Evolutionary conservation across 1,140 invertebrate genomes (phyloP), one percentile per base, ranked within the genome.

Genomic region (Drosophila nigrodunni): DNA sequence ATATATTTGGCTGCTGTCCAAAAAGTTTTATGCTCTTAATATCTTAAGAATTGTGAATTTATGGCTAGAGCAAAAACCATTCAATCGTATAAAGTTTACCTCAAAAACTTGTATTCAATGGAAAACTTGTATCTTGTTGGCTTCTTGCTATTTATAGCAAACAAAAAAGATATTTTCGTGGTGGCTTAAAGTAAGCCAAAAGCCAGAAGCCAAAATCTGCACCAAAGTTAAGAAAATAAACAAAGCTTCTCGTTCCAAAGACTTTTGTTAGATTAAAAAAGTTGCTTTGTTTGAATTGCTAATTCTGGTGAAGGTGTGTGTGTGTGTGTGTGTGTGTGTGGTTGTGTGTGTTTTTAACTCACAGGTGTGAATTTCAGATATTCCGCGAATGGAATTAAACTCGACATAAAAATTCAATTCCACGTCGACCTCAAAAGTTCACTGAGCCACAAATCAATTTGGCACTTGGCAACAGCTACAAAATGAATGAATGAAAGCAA

Each of bases 401-500:
- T 6, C 57, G 25, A 62, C 65, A 77, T 61, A 44, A 74, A 64
- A 88, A 69, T 77, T 80, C 76, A 72, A 86, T 86, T 86, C 78
- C 39, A 7, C 35, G 18, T 7, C 44, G 47, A 57, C 43, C 61
- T 10, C 44, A 66, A 65, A 82, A 88, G 70, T 71, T 67, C 30
- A 11, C 61, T 69, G 68, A 55, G 70, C 83, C 79, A 80, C 83
- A 83, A 87, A 87, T 87, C 83, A 87, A 87, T 88, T 87, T 82
- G 59, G 37, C 43, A 47, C 73, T 57, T 71, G 61, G 69, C 80
- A 77, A 59, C 49, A 13, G 8, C 57, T 57, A 54, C 41, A 49
- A 55, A 25, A 9, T 25, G 18, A 80, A 74, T 57, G 70, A 55
- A 44, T 35, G 18, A 2, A 57, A 34, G 15, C 11, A 70, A 58